Base-by-base conservation (phyloP, 2,888 invertebrate species). In the Carpatolechia fugitivella region DNA sequence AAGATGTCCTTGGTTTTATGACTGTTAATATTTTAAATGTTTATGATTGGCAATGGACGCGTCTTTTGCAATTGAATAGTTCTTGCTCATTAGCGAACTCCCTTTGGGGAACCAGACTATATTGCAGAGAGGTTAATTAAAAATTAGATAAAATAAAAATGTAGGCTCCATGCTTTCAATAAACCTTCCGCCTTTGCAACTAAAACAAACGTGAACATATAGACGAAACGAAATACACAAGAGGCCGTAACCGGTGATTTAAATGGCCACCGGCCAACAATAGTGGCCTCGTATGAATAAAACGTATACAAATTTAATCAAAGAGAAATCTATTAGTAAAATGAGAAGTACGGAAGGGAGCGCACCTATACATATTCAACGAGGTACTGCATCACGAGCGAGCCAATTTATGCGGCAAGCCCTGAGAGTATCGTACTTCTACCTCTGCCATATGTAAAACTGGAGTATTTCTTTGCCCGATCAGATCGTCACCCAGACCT, bases 301-400 rank as follows among this genome's bases (percentile, higher is more conserved):
- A 90, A 87, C 82, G 85, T 84, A 86, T 85, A 89, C 89, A 90
- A 89, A 89, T 90, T 89, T 90, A 90, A 90, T 90, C 89, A 90
- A 86, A 89, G 86, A 84, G 85, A 87, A 90, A 89, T 90, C 89
- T 90, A 90, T 90, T 90, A 90, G 90, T 88, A 90, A 90, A 90
- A 90, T 90, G 90, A 89, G 89, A 87, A 89, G 83, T 87, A 87
- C 85, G 90, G 89, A 87, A 90, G 89, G 89, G 89, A 85, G 85
- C 85, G 76, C 83, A 87, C 81, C 84, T 88, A 89, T 90, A 90
- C 90, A 90, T 90, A 90, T 90, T 89, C 90, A 90, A 90, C 89
- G 78, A 85, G 86, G 84, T 71, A 85, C 85, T 89, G 89, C 88
- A 90, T 90, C 90, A 90, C 90, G 89, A 89, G 81, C 84, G 76